Evolutionary conservation across 2,888 invertebrate species (phyloP), one percentile per base, ranked within the genome.

Genomic region (Sesia bembeciformis): DNA sequence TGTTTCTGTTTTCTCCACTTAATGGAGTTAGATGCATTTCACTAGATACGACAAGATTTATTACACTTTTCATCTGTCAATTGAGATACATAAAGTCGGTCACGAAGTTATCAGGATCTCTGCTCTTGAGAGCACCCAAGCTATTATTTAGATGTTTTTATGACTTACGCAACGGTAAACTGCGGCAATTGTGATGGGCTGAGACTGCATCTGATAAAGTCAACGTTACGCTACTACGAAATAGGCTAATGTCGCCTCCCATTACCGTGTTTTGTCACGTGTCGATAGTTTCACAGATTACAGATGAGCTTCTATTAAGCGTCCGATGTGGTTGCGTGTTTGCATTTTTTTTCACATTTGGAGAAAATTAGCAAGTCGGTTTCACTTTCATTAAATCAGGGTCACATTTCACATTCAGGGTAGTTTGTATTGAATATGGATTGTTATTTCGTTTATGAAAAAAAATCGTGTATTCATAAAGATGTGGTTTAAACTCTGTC

Each of bases 181-280:
- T 65, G 69, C 67, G 69, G 66, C 70, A 70, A 74, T 74, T 73
- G 73, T 73, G 70, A 68, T 73, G 72, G 74, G 50, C 51, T 51
- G 66, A 68, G 64, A 64, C 68, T 63, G 60, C 60, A 76, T 79
- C 74, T 70, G 85, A 85, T 85, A 85, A 81, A 71, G 63, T 57
- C 58, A 65, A 65, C 62, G 65, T 65, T 58, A 60, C 53, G 57
- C 61, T 62, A 58, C 66, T 70, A 68, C 71, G 74, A 75, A 81
- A 85, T 84, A 78, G 85, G 81, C 77, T 86, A 85, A 85, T 83
- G 82, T 78, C 75, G 73, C 74, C 71, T 68, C 73, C 73, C 77
- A 84, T 86, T 85, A 86, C 68, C 66, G 68, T 77, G 78, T 71
- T 77, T 75, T 81, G 84, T 85, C 82, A 85, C 86, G 85, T 84